Conservation (phyloP, 2,888 invertebrate species). For the Chrysomela aeneicollis region DNA sequence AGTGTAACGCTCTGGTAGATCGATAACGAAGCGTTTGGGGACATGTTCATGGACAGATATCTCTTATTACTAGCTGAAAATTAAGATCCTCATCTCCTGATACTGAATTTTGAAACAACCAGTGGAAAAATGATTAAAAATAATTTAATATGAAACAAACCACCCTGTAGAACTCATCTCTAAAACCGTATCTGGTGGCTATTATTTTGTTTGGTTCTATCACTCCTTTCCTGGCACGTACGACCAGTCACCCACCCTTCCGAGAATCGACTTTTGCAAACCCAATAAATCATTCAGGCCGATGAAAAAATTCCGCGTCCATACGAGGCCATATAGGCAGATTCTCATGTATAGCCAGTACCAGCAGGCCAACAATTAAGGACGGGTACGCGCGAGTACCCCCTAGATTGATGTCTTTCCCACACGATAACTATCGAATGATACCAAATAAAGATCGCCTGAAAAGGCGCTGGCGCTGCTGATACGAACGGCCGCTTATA, state of each 20-base stretch:
- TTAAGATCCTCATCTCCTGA: no score
- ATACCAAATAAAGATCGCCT: constrained; percentile 59
- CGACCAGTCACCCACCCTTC: constrained; percentile 1
- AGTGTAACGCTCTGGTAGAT: no score
- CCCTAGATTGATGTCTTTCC: constrained; percentile 54
- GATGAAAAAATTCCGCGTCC: constrained; percentile 20
- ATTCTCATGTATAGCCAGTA: constrained; percentile 40
- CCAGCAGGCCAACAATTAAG: constrained; percentile 38
- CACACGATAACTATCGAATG: constrained; percentile 60
- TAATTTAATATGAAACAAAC: no score
- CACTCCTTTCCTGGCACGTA: neutral
- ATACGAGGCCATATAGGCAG: constrained; percentile 26
- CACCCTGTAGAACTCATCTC: no score
- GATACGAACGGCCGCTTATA: constrained; percentile 46
- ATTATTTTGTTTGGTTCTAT: neutral
- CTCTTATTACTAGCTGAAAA: no score
- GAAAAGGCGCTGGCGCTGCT: constrained; percentile 51
- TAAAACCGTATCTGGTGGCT: no score
- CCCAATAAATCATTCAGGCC: neutral
- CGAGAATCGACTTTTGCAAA: neutral
- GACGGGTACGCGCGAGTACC: constrained; percentile 30
- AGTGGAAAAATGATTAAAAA: no score
- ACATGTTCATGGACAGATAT: no score
- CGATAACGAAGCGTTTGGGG: no score
- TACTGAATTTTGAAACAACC: constrained; percentile 10